phyloP scores from a whole-genome alignment of 2,888 invertebrate species.

The Capitulum mitella region DNA sequence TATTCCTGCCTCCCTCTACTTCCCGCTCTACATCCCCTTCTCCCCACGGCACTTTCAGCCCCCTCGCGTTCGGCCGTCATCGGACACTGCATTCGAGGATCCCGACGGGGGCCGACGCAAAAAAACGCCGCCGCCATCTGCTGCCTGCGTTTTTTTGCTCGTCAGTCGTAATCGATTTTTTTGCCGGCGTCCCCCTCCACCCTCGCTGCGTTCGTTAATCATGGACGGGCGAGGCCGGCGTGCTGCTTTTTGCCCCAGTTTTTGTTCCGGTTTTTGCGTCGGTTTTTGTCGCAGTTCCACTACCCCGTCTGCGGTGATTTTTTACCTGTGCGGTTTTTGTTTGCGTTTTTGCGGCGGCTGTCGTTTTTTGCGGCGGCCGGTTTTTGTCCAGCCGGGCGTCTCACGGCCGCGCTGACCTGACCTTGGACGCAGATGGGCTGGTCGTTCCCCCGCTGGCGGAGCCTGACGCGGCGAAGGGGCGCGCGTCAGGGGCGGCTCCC shows the following conservation, averaged over 20 bases:
- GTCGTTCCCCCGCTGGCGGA: background rate
- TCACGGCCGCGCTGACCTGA: background rate
- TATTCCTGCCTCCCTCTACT: background rate
- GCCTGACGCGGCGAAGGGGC: background rate
- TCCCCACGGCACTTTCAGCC: too few species aligned
- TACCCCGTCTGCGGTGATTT: background rate
- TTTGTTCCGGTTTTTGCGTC: background rate
- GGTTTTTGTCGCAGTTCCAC: background rate
- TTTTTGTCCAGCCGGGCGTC: background rate
- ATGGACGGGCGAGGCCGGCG: background rate
- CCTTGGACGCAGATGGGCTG: background rate
- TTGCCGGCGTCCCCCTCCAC: background rate
- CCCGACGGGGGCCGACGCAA: background rate
- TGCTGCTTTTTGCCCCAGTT: background rate
- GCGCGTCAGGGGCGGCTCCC: background rate
- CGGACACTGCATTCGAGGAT: background rate
- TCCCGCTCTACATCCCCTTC: background rate
- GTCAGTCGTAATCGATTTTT: conserved; percentile 13
- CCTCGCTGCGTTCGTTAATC: background rate
- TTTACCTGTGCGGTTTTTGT: conserved; percentile 11
- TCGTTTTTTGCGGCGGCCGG: background rate
- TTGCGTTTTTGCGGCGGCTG: background rate
- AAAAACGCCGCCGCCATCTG: background rate
- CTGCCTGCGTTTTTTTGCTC: background rate
- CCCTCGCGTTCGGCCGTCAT: background rate